These are phyloP conservation scores for Apantesis nais DNA, from an alignment of 2,888 invertebrate genomes.

Conservation along the genomic window DNA sequence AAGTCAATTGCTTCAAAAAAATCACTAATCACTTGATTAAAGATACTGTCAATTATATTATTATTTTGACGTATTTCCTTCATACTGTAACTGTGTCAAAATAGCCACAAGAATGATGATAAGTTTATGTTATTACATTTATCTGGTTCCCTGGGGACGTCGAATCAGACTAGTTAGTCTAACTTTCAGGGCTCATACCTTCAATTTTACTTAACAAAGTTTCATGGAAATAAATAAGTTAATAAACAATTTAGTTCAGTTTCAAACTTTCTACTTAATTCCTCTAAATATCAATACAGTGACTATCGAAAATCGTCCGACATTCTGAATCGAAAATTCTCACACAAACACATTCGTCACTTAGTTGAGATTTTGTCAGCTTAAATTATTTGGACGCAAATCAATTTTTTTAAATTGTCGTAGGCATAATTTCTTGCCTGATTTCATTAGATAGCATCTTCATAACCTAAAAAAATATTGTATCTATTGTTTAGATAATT, in stretches of 20 bases:
- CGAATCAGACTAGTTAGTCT: not conserved
- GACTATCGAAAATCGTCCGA: not conserved
- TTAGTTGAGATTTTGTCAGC: not conserved
- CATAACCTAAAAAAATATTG: no score
- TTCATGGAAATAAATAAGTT: not conserved
- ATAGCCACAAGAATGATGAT: not conserved
- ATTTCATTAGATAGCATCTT: not conserved
- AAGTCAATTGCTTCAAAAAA: no score
- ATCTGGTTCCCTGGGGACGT: not conserved
- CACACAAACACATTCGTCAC: not conserved
- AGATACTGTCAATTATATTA: no score
- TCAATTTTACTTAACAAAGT: not conserved
- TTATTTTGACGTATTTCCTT: not conserved
- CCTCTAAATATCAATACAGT: not conserved
- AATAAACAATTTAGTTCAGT: not conserved
- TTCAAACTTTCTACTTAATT: not conserved
- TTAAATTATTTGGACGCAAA: not conserved
- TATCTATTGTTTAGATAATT: no score
- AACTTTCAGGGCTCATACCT: not conserved
- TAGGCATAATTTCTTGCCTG: not conserved
- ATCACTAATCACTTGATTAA: no score
- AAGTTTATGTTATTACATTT: constrained; percentile 3
- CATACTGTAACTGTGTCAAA: not conserved
- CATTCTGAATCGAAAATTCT: not conserved
- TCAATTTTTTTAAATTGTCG: no score